These are phyloP conservation scores for Phalanger gymnotis DNA, from an alignment of 2,797 vertebrate species.

Conservation along the genomic window DNA sequence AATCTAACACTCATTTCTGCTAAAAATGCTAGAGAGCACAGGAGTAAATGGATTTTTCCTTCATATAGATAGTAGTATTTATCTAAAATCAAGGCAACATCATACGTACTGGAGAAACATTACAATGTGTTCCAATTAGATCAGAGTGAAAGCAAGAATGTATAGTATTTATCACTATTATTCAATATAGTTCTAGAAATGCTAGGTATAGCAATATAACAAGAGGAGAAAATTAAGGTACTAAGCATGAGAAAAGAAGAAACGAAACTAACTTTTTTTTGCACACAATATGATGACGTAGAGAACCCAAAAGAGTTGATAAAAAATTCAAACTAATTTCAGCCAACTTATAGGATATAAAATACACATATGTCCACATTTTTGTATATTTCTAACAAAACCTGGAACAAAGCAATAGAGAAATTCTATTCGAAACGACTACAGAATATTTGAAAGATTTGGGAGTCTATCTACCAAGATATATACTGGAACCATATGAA, in stretches of 20 bases:
- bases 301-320: neutral
- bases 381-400: neutral
- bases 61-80: neutral
- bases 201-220: neutral
- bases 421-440: neutral
- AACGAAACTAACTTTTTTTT: neutral
- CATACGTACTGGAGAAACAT: neutral
- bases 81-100: neutral
- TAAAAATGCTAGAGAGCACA: neutral
- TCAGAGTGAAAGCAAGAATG: neutral
- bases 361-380: neutral
- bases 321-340: neutral
- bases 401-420: neutral
- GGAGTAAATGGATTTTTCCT: neutral
- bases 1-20: neutral
- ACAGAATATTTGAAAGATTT: neutral
- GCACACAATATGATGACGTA: neutral
- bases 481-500: neutral
- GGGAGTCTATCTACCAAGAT: neutral
- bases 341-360: neutral
- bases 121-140: neutral
- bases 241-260: neutral
- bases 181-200: neutral
- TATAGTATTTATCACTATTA: neutral
- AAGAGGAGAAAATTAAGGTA: neutral